These are phyloP conservation scores for Oscheius sp. DNA, from an alignment of 1,140 invertebrate species.

Conservation along the genomic window DNA sequence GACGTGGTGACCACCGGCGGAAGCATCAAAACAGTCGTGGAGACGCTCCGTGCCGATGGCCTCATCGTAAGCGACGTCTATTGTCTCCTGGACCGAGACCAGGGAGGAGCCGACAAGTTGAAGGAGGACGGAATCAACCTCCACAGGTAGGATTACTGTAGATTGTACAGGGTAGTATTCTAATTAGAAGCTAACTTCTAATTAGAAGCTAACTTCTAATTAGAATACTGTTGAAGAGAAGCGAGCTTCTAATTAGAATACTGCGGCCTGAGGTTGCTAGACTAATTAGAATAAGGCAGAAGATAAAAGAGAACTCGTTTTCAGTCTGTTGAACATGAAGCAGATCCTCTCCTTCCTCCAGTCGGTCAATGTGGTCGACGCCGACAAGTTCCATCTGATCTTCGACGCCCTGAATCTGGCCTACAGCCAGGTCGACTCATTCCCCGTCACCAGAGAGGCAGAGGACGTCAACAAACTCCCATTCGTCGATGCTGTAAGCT, in stretches of 20 bases:
- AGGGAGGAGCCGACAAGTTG: conserved; percentile 78
- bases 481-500: not conserved
- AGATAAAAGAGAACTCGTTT: no score
- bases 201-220: no score
- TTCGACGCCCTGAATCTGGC: conserved; percentile 7
- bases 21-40: conserved; percentile 68
- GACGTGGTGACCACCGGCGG: conserved; percentile 92
- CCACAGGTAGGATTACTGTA: conserved; percentile 59
- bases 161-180: no score
- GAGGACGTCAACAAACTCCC: conserved; percentile 10
- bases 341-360: conserved; percentile 28
- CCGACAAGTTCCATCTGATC: not conserved
- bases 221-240: no score
- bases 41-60: conserved; percentile 49
- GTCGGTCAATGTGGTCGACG: conserved; percentile 1
- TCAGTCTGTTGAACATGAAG: conserved; percentile 27
- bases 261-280: no score
- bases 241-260: no score
- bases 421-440: not conserved
- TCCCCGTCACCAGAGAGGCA: not conserved
- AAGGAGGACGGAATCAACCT: conserved; percentile 70
- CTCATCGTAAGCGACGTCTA: conserved; percentile 76
- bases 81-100: conserved; percentile 84
- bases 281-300: no score
- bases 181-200: no score